Percentiles rank a stretch among this genome's conserved stretches.
Conservation (phyloP, 2,888 invertebrate species). For the Nemotelus nigrinus region DNA sequence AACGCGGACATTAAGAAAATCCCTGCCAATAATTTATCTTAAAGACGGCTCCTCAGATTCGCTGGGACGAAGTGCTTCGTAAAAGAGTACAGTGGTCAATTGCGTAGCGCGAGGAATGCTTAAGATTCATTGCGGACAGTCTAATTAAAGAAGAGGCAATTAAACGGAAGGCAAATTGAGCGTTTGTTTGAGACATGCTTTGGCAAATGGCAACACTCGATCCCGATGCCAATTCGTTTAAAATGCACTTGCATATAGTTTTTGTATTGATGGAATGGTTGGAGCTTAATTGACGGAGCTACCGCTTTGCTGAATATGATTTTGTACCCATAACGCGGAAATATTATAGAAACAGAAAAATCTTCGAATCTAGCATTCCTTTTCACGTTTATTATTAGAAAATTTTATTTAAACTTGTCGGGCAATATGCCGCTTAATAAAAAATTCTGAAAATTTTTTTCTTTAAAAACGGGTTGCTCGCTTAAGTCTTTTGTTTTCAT, state of each 20-base stretch:
- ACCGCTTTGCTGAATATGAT: neutral
- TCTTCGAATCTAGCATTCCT: too few relatives aligned
- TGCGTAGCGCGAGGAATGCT: neutral
- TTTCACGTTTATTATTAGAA: too few relatives aligned
- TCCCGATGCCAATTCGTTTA: slow-evolving; percentile 17
- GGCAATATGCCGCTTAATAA: too few relatives aligned
- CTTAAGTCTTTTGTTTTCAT: slow-evolving; percentile 16
- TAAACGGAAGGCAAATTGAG: slow-evolving; percentile 51
- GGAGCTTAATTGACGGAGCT: neutral
- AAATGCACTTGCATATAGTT: neutral
- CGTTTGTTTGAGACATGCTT: slow-evolving; percentile 40
- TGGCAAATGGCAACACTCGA: slow-evolving; percentile 42
- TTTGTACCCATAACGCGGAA: too few relatives aligned
- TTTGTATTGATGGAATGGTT: neutral
- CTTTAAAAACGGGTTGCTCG: neutral
- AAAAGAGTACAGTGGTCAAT: too few relatives aligned
- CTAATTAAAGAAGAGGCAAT: slow-evolving; percentile 50
- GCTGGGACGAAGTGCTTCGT: neutral
- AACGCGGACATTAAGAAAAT: slow-evolving; percentile 45
- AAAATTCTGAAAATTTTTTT: neutral
- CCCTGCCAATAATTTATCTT: slow-evolving; percentile 48
- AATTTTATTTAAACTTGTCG: too few relatives aligned
- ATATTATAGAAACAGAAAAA: too few relatives aligned
- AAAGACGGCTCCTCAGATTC: slow-evolving; percentile 2
- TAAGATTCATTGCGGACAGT: slow-evolving; percentile 44